Percentiles rank a stretch among this genome's conserved stretches.
phyloP scores from a whole-genome alignment of 2,888 invertebrate species.

The Drosophila merina region DNA sequence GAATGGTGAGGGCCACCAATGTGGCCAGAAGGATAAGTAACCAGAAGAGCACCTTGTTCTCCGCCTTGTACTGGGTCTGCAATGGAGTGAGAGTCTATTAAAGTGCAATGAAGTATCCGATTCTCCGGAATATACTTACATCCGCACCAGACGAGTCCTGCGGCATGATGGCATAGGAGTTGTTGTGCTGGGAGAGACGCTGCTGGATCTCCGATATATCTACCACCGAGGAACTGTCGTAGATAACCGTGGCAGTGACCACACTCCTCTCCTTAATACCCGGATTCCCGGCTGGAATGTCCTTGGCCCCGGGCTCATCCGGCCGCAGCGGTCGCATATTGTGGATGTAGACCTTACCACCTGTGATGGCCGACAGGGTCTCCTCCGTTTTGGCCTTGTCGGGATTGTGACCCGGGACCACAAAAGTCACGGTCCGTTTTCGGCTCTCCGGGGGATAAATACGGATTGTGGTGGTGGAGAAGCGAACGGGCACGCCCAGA shows the following conservation, averaged over 20 bases:
- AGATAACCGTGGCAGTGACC: constrained; percentile 89
- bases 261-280: constrained; percentile 88
- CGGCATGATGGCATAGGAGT: constrained; percentile 82
- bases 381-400: constrained; percentile 90
- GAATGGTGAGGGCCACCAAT: constrained; percentile 88
- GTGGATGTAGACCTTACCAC: constrained; percentile 90
- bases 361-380: constrained; percentile 90
- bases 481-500: constrained; percentile 91
- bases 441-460: constrained; percentile 91
- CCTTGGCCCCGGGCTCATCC: constrained; percentile 85
- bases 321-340: constrained; percentile 89
- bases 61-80: constrained; percentile 89
- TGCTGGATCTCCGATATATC: constrained; percentile 90
- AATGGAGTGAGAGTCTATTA: constrained; percentile 81
- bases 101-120: constrained; percentile 20
- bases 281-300: constrained; percentile 84
- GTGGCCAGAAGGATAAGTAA: constrained; percentile 90
- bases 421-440: constrained; percentile 91
- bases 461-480: constrained; percentile 89
- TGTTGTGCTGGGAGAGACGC: constrained; percentile 85
- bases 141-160: constrained; percentile 77
- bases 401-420: constrained; percentile 91
- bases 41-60: constrained; percentile 91
- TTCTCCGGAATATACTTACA: constrained; percentile 67
- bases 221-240: constrained; percentile 88